Evolutionary conservation across 2,888 invertebrate genomes (phyloP), one percentile per base, ranked within the genome.

Genomic region (Zaprionus bogoriensis): DNA sequence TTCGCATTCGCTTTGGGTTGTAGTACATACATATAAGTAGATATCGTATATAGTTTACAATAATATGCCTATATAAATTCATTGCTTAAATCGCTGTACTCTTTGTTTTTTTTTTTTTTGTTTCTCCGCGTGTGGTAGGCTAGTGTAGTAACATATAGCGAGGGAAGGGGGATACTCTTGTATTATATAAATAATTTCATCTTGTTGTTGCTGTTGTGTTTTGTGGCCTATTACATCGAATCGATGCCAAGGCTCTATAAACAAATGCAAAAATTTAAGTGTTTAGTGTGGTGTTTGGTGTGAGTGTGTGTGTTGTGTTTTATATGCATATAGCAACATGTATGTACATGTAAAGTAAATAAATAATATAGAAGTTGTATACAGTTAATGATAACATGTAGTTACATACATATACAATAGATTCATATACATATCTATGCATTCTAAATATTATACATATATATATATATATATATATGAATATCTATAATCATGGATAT

Each of bases 61-160:
- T 67, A 22, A 48, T 79, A 79, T 69, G 71, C 62, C 77, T 74
- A 77, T 74, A 77, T 86, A 83, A 83, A 80, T 81, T 83, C 86
- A 86, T 81, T 78, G 79, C 70, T 78, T 82, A 66, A 78, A 70
- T 86, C 83, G 83, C 86, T 79, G 83, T 77, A 77, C 66, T 66
- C 52, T 45, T 70, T 61, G 58, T 25, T 51, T 28, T 6, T 17
- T 54, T 7, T 36, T 57, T 44, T 5, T 22, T 20, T 36, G 3
- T 27, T 36, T 10, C 17, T 20, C 27, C 20, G 25, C 20, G 22
- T 46, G 9, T 53, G 36, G n/a, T 45, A 25, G 45, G 45, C 38
- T 38, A 54, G 54, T 54, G 47, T 46, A 22, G 27, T 23, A 32
- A 41, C 2, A 4, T 14, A 41, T 12, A 41, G 20, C 22, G 41